Evolutionary conservation across 2,888 invertebrate genomes (phyloP), one percentile per base, ranked within the genome.

Genomic region (Oscheius myriophilus): DNA sequence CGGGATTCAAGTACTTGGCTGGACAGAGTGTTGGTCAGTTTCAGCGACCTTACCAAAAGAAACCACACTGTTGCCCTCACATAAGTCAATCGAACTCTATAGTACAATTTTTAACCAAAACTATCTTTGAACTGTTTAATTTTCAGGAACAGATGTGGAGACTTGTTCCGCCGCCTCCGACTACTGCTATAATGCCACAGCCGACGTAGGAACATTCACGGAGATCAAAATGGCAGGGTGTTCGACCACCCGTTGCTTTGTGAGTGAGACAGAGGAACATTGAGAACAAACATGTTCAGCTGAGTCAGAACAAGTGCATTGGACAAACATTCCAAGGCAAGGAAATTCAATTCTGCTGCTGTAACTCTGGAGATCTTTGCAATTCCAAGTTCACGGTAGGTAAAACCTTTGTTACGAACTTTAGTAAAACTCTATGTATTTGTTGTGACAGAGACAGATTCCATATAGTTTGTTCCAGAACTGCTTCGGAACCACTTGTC

Each of bases 281-380:
- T 57, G 39, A 70, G 70, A 39, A 75, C 14, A 69, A 67, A 55
- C 41, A 14, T 16, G 43, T 59, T 59, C 59, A 59, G 59, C 11
- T 59, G 9, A 45, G 45, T 59, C 59, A 70, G 16, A 77, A 77
- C 63, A 73, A 75, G 33, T 77, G 77, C 57, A 57, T 75, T n/a
- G 67, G 63, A 1, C 72, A 77, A 45, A 54, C 61, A 1, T 42
- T 77, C 21, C 71, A 67, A 21, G 77, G 77, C 25, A 71, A 61
- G 25, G 58, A 68, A 46, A 58, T 73, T 45, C 55, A 69, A 25
- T 75, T 77, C 46, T 77, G 77, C 46, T 77, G 77, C 46, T 77
- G 77, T 55, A 77, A 77, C 57, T 70, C 69, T n/a, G 77, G 77
- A 14, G 73, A 77, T 59, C 59, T 77, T 45, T 77, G 77, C 67